Evolutionary conservation across 2,113 vertebrate genomes (phyloP).

Genomic region (Dicerorhinus sumatrensis): DNA sequence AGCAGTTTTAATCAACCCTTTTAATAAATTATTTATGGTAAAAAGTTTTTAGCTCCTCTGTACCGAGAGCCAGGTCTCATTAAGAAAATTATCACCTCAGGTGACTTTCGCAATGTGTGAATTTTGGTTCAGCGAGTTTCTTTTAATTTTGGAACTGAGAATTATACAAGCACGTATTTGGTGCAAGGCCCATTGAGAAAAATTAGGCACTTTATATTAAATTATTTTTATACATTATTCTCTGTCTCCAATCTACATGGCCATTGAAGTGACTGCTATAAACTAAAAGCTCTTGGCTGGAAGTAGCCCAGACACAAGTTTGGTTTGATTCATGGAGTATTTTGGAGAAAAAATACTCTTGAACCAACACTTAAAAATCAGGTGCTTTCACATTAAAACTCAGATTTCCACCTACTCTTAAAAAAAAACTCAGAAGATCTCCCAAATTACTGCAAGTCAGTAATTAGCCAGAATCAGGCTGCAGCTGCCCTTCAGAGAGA

Average conservation of each 20-base stretch:
- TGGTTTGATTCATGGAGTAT: conserved; percentile 9
- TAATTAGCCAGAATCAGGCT: background rate
- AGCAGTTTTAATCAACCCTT: background rate
- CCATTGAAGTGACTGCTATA: background rate
- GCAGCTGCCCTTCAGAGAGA: background rate
- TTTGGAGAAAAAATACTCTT: background rate
- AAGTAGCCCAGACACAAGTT: background rate
- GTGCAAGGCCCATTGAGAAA: conserved; percentile 17
- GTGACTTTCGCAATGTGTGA: background rate
- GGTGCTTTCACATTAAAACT: conserved; percentile 40
- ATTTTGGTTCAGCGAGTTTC: background rate
- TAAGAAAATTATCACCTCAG: background rate
- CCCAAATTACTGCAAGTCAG: background rate
- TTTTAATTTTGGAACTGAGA: conserved; percentile 51
- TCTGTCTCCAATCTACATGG: background rate
- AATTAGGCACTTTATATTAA: background rate
- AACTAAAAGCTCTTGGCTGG: background rate
- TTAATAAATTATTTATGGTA: background rate
- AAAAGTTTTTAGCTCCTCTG: background rate
- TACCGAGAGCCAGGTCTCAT: background rate
- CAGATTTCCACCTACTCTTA: background rate
- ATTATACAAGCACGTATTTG: background rate
- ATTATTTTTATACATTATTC: conserved; percentile 26
- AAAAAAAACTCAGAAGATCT: background rate
- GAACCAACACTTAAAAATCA: conserved; percentile 16